phyloP scores from a whole-genome alignment of 2,113 vertebrate species.

The Lipotes vexillifer region DNA sequence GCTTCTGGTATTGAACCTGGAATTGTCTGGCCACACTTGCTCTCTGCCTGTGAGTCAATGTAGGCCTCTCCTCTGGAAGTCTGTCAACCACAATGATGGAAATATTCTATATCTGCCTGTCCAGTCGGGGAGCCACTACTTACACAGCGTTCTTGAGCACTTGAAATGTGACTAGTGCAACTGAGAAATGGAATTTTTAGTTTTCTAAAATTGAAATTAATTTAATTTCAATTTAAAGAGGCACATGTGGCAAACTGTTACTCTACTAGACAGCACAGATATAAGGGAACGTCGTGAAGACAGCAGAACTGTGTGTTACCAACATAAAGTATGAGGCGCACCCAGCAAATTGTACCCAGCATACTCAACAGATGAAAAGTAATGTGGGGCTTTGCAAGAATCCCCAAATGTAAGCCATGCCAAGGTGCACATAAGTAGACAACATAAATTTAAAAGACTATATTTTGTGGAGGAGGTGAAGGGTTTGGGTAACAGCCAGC shows the following conservation, averaged over 20 bases:
- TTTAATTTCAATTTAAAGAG: not conserved
- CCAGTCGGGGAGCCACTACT: not conserved
- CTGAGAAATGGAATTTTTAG: not conserved
- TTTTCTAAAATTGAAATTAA: not conserved
- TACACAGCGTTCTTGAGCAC: not conserved
- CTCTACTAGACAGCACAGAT: not conserved
- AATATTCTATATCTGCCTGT: not conserved
- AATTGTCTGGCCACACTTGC: not conserved
- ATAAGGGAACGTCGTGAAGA: not conserved
- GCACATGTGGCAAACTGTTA: not conserved
- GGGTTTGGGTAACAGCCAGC: not conserved
- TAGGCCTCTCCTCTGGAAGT: not conserved
- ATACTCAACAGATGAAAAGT: not conserved
- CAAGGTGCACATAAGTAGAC: not conserved
- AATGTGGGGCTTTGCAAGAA: slow-evolving; percentile 14
- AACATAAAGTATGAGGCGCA: not conserved
- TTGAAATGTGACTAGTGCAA: not conserved
- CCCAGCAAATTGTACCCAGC: not conserved
- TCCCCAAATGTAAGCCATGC: not conserved
- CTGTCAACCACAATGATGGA: not conserved
- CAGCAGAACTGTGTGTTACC: not conserved
- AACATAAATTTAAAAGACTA: not conserved
- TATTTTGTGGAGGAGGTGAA: not conserved
- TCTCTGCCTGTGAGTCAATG: slow-evolving; percentile 20
- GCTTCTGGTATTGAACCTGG: slow-evolving; percentile 35